phyloP scores from a whole-genome alignment of 1,140 invertebrate species.

The Argopecten irradians region DNA sequence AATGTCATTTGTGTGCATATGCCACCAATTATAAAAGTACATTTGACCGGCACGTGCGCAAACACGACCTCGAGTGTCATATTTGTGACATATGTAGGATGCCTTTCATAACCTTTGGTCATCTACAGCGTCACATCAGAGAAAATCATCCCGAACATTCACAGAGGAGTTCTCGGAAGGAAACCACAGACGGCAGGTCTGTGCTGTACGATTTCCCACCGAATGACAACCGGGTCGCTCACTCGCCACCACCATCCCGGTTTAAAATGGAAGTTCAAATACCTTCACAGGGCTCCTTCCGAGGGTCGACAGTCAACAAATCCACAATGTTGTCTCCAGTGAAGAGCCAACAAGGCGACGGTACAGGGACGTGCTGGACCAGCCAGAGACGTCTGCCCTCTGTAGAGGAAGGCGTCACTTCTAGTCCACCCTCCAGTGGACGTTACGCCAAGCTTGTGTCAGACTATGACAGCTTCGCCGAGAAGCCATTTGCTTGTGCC shows the following conservation, averaged over 20 bases:
- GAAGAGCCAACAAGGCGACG: not conserved
- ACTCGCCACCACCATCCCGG: not conserved
- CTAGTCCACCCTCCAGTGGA: conserved; percentile 45
- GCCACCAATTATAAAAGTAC: conserved; percentile 57
- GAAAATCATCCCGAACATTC: conserved; percentile 53
- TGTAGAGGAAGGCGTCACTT: conserved; percentile 37
- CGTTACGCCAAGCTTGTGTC: conserved; percentile 60
- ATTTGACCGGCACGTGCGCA: conserved; percentile 53
- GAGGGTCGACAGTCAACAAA: not conserved
- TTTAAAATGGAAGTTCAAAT: not conserved
- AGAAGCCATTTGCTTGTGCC: conserved; percentile 60
- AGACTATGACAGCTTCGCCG: conserved; percentile 61
- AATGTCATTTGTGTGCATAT: conserved; percentile 56
- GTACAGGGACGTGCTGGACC: not conserved
- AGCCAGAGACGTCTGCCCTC: not conserved
- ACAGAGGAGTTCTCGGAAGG: conserved; percentile 29
- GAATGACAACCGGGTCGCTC: not conserved
- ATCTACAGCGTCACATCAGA: conserved; percentile 51
- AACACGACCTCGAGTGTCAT: conserved; percentile 52
- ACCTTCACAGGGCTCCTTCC: not conserved
- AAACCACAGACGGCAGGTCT: not conserved
- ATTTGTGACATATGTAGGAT: conserved; percentile 55
- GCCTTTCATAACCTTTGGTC: conserved; percentile 56
- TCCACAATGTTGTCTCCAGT: not conserved
- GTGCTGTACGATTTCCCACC: not conserved